Percentiles rank a stretch among this genome's conserved stretches.
Evolutionary conservation across 2,113 vertebrate species (phyloP).

Genomic region (Myodes glareolus): DNA sequence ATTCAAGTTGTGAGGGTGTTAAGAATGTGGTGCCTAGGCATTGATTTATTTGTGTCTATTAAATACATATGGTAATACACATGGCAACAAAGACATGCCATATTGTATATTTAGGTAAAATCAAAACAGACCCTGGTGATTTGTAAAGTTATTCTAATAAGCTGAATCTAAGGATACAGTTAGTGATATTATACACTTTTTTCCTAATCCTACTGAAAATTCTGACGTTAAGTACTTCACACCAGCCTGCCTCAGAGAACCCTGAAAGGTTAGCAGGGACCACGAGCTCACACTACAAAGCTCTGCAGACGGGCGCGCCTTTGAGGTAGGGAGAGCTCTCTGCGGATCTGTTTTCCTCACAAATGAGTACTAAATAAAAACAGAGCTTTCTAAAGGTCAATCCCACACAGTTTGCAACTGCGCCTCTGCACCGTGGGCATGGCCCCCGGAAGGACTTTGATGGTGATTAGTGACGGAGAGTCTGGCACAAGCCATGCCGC

Average conservation of each 20-base stretch:
- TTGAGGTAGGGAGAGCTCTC: background rate
- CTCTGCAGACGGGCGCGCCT: background rate
- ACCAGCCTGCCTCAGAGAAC: background rate
- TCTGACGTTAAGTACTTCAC: background rate
- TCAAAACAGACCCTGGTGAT: conserved; percentile 13
- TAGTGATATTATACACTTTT: conserved; percentile 4
- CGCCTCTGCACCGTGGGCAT: background rate
- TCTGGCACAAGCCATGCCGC: background rate
- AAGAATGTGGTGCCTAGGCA: conserved; percentile 52
- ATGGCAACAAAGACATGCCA: background rate
- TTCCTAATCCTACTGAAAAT: conserved; percentile 40
- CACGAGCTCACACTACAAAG: conserved; percentile 9
- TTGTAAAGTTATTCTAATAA: conserved; percentile 35
- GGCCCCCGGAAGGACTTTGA: background rate
- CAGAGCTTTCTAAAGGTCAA: conserved; percentile 1
- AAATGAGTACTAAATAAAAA: background rate
- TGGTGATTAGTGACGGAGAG: background rate
- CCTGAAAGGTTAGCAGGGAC: conserved; percentile 19
- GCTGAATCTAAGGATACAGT: background rate
- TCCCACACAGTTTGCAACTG: background rate
- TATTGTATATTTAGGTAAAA: conserved; percentile 1
- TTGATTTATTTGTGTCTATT: conserved; percentile 67
- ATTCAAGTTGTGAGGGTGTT: conserved; percentile 74
- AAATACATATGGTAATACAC: conserved; percentile 33
- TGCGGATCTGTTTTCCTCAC: background rate